phyloP scores from a whole-genome alignment of 2,888 invertebrate species.

The Nymphalis urticae region DNA sequence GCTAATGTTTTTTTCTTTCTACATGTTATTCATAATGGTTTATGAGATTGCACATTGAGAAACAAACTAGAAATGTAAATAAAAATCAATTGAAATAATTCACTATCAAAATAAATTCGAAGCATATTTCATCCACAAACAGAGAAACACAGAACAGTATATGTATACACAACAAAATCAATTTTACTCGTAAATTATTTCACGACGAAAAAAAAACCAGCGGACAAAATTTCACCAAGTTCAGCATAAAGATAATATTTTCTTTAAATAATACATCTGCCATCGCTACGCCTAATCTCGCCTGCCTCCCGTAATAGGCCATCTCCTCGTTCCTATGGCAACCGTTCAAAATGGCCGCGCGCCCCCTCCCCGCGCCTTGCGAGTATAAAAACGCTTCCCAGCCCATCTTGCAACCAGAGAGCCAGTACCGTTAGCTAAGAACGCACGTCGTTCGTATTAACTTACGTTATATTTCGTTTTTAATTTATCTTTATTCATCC shows the following conservation, averaged over 20 bases:
- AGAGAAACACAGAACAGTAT: too few species aligned
- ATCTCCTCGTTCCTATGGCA: conserved; percentile 76
- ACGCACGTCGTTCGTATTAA: conserved; percentile 55
- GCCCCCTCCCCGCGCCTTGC: conserved; percentile 55
- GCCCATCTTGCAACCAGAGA: conserved; percentile 58
- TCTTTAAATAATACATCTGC: conserved; percentile 47
- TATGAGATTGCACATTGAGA: too few species aligned
- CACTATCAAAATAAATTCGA: too few species aligned
- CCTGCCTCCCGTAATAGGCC: conserved; percentile 80
- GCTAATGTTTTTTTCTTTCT: too few species aligned
- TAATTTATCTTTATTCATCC: conserved; percentile 42
- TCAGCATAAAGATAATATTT: conserved; percentile 29
- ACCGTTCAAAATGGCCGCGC: conserved; percentile 76
- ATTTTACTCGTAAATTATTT: not conserved
- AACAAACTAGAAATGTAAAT: too few species aligned
- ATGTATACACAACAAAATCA: too few species aligned
- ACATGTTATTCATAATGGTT: too few species aligned
- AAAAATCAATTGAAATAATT: too few species aligned
- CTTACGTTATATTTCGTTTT: conserved; percentile 53
- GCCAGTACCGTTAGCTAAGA: conserved; percentile 63
- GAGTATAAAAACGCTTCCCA: conserved; percentile 70
- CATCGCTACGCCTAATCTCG: conserved; percentile 76
- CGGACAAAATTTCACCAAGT: conserved; percentile 8
- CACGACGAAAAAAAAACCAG: not conserved
- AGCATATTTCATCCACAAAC: too few species aligned